Base-by-base conservation (phyloP, 92 coral and sea anemone species). In the Isaurus tuberculatus region DNA sequence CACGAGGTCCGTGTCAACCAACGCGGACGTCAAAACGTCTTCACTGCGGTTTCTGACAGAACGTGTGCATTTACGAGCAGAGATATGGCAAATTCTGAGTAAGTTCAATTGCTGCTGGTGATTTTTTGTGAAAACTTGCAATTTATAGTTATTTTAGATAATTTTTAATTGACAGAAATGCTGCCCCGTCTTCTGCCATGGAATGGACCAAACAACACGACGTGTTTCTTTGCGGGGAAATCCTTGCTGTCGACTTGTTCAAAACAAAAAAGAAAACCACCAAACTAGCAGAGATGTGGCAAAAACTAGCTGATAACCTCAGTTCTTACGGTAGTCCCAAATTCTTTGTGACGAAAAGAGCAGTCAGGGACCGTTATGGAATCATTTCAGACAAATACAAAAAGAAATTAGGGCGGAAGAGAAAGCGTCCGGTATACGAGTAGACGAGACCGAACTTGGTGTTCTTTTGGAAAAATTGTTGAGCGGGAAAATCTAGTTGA, bases 401-500 rank as follows among this genome's bases (percentile, higher is more conserved):
- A 30, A 48, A 78, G 57, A 30, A 65, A 28, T 16, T 19, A 58
- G 43, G 26, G 31, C 1, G 3, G 83, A 78, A 43, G 83, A 49
- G 31, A 78, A 55, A 25, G 70, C 71, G 20, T 58, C 71, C 0
- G 83, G 83, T 4, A 78, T 78, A 48, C 31, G 15, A 58, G 70
- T 75, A 8, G 65, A 44, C 27, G 61, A 34, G 28, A 75, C 60
- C 4, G 81, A 75, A 75, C 51, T 75, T 30, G 81, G 51, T 48
- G 65, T 49, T 17, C 65, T 75, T 10, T 30, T 55, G 15, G 83
- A 78, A 78, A 78, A 30, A 32, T 79, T 58, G 53, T 51, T 17
- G 83, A 79, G 69, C 16, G 69, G 71, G 71, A 79, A 79, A 79
- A 30, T 2, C 83, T 14, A 13, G 83, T 43, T 9, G 83, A 79